Base-by-base conservation (phyloP, 2,888 invertebrate species). In the Sinopyrophorus schimmeli region DNA sequence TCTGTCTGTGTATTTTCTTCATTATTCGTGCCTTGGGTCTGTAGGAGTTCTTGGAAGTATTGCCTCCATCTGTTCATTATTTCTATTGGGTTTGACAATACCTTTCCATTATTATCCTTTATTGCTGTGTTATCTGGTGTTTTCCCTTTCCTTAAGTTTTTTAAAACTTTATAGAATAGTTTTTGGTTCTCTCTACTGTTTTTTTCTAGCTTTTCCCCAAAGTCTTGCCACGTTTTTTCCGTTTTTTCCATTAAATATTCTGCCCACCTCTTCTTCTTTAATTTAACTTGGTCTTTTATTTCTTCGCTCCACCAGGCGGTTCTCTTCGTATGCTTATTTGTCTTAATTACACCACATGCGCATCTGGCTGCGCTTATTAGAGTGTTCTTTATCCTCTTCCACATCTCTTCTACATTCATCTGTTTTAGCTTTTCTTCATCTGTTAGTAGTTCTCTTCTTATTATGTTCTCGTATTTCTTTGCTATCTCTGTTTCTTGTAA, bases 151-250 rank as follows among this genome's bases (percentile, higher is more conserved):
- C 24, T 20, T 20, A 20, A 6, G 4, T 4, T 20, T 20, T 20
- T 20, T 20, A 20, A 20, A 4, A 21, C n/a, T 10, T 16, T 23
- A 12, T 23, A 35, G 15, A 35, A 35, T 14, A 35, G 35, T 10
- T 35, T 35, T 18, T 21, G 24, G 10, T 35, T 35, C 1, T 14
- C 15, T 23, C 24, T 21, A 23, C 35, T 35, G 24, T 24, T 23
- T 7, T 6, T 5, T 14, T 35, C 24, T 15, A 35, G 12, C 5
- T 23, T 23, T 23, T 35, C 23, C 7, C 35, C 12, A 1, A 35
- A 35, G n/a, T 12, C 9, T 35, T 2, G n/a, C 35, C 35, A 35
- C n/a, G 14, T 35, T 7, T 3, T 35, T 6, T 23, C 16, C 15
- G 21, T 23, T 6, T 5, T 23, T n/a, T 23, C 14, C 15, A 1